Evolutionary conservation across 2,888 invertebrate genomes (phyloP).

Genomic region (Bellardia pandia): DNA sequence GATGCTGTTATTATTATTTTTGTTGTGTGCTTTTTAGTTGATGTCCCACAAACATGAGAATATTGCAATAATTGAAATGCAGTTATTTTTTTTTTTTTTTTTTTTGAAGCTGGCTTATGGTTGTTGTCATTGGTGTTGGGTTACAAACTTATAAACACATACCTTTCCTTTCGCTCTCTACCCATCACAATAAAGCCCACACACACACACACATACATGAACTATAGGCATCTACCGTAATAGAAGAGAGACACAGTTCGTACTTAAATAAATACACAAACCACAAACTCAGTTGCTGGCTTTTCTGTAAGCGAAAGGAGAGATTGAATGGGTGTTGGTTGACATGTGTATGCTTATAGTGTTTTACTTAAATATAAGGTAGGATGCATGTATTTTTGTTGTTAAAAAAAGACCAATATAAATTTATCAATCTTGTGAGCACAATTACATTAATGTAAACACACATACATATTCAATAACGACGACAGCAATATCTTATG

Average conservation of each 20-base stretch:
- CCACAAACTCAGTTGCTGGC: not conserved
- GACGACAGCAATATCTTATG: not conserved
- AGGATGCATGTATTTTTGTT: too few species aligned
- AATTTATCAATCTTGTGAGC: conserved; percentile 48
- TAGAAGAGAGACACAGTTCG: not conserved
- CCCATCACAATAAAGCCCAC: not conserved
- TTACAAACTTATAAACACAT: conserved; percentile 36
- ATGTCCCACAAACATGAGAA: conserved; percentile 37
- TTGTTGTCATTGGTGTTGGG: conserved; percentile 33
- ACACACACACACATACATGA: too few species aligned
- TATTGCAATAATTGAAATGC: conserved; percentile 53
- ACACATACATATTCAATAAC: conserved; percentile 22
- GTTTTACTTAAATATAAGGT: too few species aligned
- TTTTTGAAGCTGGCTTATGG: not conserved
- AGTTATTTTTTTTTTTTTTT: conserved; percentile 38
- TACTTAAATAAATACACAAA: conserved; percentile 24
- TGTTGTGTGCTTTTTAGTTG: not conserved
- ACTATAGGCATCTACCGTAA: conserved; percentile 6
- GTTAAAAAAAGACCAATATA: conserved; percentile 43
- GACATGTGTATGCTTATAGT: not conserved
- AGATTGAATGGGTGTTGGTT: not conserved
- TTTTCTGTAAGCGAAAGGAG: not conserved
- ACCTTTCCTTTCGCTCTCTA: too few species aligned
- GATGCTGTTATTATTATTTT: conserved; percentile 34
- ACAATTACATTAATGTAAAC: conserved; percentile 10